Evolutionary conservation across 1,140 invertebrate species (phyloP), one percentile per base, ranked within the genome.

Genomic region (Drosophila auraria): DNA sequence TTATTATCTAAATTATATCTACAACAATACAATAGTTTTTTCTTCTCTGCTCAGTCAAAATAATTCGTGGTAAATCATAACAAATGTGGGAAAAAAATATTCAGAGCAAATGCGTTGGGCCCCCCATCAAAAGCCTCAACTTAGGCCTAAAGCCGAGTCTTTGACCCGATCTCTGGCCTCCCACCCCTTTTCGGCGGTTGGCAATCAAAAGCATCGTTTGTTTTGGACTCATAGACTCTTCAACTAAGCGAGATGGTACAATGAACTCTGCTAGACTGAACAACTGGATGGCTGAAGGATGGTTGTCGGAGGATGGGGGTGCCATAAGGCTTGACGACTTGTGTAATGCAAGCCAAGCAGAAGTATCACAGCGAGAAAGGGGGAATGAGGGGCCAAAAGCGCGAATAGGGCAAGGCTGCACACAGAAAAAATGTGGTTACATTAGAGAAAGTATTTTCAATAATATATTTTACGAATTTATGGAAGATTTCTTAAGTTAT

Each of bases 161-260:
- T 78, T 78, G 76, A 78, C 76, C 76, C 74, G 64, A 44, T 70
- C 75, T 70, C 33, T 44, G 74, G 15, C 44, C 54, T 57, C 40
- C 33, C 38, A n/a, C 72, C 30, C 61, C 15, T 25, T 53, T 36
- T 42, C 5, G 15, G 20, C 49, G 15, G 84, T 74, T 89, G 83
- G 83, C 84, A 87, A 87, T 87, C 83, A 87, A 87, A 87, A 84
- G 84, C 84, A 82, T 68, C 84, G 69, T 87, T 87, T 84, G 81
- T 87, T 87, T 87, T 87, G 71, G 84, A 69, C 84, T 83, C 78
- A 68, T 78, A 65, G 82, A 42, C 83, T 87, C 83, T 89, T 78
- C 60, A 87, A 65, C 84, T 87, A 89, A 89, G 84, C 84, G 84
- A 71, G 70, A 72, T 73, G 86, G 84, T 87, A 87, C 84, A 87